Base-by-base conservation (phyloP, 2,797 vertebrate species). In the Pagetopsis macropterus region DNA sequence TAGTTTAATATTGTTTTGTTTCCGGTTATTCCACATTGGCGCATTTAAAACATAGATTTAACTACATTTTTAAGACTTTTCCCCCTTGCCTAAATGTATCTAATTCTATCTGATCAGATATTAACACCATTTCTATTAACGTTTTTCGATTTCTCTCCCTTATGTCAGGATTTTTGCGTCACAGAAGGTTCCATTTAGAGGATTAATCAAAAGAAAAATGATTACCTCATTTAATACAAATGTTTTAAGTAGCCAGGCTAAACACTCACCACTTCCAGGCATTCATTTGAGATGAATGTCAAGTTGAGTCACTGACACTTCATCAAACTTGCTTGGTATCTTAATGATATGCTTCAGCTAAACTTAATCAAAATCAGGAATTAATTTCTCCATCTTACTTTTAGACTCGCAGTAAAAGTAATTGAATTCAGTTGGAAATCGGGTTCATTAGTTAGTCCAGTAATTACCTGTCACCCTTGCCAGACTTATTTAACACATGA, bases 401-500 rank as follows among this genome's bases (percentile, higher is more conserved):
- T 61, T 12, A 65, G 56, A 72, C 31, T 14, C 0, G 2, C 16
- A 49, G 23, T 7, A 40, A 45, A 48, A 65, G 16, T 52, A 21
- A 63, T 9, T 65, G 43, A 59, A 63, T 41, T 68, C 11, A n/a
- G 14, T 1, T 10, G 17, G 17, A 59, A 37, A 51, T 41, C 19
- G 3, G 41, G 7, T 37, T 72, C 9, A 46, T 59, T 49, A 45
- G 40, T 45, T n/a, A 16, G 23, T 51, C 27, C 13, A 52, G 54
- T 74, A 60, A 66, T 51, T 61, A n/a, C 37, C 64, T 55, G 45
- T 55, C 54, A 55, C 51, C 52, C 5, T 40, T 40, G 13, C 9
- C n/a, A 55, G 50, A 37, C 16, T 51, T 41, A 52, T 57, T 64
- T 67, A 70, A 72, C 66, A 81, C 63, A 40, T 52, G 54, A 33